Base-by-base conservation (phyloP, 1,140 invertebrate species). In the Parasteatoda tepidariorum region DNA sequence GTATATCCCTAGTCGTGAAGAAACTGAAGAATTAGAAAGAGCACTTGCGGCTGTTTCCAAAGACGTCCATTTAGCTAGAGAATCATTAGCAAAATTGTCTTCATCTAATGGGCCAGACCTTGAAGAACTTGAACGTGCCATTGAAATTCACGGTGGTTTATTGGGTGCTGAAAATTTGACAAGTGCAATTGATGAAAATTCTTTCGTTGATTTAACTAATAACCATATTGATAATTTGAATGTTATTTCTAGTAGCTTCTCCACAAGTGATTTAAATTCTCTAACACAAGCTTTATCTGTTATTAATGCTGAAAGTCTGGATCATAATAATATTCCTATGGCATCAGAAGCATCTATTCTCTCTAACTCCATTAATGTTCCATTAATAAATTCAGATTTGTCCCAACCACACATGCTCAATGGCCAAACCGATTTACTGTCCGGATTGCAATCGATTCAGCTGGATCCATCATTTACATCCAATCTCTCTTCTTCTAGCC, bases 21-120 rank as follows among this genome's bases (percentile, higher is more conserved):
- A 96, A 88, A 93, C 94, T 41, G 95, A 95, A 85, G 95, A 95
- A 88, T 88, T 96, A 85, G 94, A 95, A 88, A 92, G 94, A 64
- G 95, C 94, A 9, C 88, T 96, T 59, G 94, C 95, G 86, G 94
- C 93, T 22, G 95, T 95, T 59, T 87, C 86, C 15, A 86, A 87
- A 79, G 85, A 86, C 67, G 83, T 87, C 55, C 85, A 84, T 67
- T 68, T 85, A 70, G 68, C 78, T 59, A 85, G 59, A 73, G 86
- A 87, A 92, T 93, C 92, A 83, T 88, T 94, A 85, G 93, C 93
- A 87, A 93, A 93, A 89, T 91, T 93, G 88, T 93, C 92, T 61
- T 90, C 91, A 9, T 91, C 76, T 84, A 91, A 91, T 15, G 91
- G 79, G 90, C 75, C 71, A 28, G 83, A 85, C 33, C 54, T 85